phyloP scores from a whole-genome alignment of 2,888 invertebrate genomes.

The Andrena flavipes region DNA sequence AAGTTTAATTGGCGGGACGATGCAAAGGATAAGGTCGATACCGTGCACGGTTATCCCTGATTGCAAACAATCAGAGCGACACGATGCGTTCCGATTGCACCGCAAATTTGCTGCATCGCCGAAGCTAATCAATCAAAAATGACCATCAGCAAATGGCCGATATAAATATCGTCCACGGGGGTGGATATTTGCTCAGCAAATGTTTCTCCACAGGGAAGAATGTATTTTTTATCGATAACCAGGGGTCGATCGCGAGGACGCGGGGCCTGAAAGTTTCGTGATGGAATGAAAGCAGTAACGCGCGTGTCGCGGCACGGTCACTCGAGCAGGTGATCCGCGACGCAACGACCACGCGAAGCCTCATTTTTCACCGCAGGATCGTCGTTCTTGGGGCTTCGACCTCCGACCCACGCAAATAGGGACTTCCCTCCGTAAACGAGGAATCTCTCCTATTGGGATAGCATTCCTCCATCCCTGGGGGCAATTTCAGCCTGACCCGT shows the following conservation, averaged over 20 bases:
- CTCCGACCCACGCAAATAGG: constrained; percentile 56
- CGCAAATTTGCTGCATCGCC: neutral
- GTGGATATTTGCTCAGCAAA: constrained; percentile 6
- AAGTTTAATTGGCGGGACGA: constrained; percentile 51
- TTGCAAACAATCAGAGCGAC: neutral
- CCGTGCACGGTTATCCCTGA: neutral
- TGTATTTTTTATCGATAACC: constrained; percentile 20
- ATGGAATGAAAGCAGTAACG: constrained; percentile 16
- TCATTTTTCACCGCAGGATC: constrained; percentile 76
- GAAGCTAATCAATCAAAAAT: constrained; percentile 4
- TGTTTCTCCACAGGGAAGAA: constrained; percentile 5
- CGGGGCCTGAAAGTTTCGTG: constrained; percentile 2
- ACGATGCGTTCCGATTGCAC: neutral
- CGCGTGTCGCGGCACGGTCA: constrained; percentile 11
- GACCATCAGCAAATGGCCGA: neutral
- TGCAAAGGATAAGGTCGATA: constrained; percentile 5
- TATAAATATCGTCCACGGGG: constrained; percentile 1
- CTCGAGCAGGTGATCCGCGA: constrained; percentile 66
- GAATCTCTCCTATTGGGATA: constrained; percentile 55
- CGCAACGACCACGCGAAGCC: constrained; percentile 65
- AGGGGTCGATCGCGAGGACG: constrained; percentile 1
- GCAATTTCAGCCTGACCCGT: constrained; percentile 23
- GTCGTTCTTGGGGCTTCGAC: constrained; percentile 63
- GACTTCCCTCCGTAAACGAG: constrained; percentile 32
- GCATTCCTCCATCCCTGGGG: constrained; percentile 42